Conservation (phyloP, 1,140 invertebrate genomes). For the Drosophila nigromelanica region DNA sequence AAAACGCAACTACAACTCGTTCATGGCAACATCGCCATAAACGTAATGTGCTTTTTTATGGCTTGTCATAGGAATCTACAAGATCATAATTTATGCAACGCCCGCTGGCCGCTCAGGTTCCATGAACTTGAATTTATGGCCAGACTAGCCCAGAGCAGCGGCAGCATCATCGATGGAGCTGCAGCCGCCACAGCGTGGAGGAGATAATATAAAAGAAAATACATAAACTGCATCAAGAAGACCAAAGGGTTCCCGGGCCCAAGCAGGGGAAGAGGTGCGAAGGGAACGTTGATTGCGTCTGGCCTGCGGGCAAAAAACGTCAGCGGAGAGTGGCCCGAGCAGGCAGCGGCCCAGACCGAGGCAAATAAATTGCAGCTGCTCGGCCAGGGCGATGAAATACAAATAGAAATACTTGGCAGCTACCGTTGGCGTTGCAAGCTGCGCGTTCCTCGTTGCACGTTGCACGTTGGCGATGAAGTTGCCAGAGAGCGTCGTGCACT, state of each 20-base stretch:
- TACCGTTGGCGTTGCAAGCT: constrained; percentile 58
- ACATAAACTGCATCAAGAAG: constrained; percentile 48
- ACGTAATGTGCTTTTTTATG: constrained; percentile 70
- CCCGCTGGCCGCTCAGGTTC: not conserved
- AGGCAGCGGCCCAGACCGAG: constrained; percentile 32
- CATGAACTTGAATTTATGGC: constrained; percentile 69
- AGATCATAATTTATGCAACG: constrained; percentile 77
- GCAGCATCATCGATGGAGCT: constrained; percentile 45
- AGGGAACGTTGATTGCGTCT: constrained; percentile 57
- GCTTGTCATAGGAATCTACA: constrained; percentile 72
- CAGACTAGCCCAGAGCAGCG: constrained; percentile 38
- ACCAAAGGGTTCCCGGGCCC: constrained; percentile 12
- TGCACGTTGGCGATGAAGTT: constrained; percentile 58
- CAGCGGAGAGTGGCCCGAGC: constrained; percentile 14
- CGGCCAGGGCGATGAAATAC: constrained; percentile 75
- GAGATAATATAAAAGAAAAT: constrained; percentile 77
- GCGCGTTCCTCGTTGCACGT: constrained; percentile 38
- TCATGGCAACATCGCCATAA: constrained; percentile 55
- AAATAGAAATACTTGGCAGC: constrained; percentile 82
- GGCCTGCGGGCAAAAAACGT: constrained; percentile 56
- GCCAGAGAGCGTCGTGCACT: constrained; percentile 44
- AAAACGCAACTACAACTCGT: constrained; percentile 49
- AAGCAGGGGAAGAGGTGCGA: not conserved
- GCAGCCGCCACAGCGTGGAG: constrained; percentile 47
- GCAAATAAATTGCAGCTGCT: constrained; percentile 80